These are phyloP conservation scores for Lordiphosa stackelbergi DNA, from an alignment of 1,140 invertebrate species.

Conservation along the genomic window DNA sequence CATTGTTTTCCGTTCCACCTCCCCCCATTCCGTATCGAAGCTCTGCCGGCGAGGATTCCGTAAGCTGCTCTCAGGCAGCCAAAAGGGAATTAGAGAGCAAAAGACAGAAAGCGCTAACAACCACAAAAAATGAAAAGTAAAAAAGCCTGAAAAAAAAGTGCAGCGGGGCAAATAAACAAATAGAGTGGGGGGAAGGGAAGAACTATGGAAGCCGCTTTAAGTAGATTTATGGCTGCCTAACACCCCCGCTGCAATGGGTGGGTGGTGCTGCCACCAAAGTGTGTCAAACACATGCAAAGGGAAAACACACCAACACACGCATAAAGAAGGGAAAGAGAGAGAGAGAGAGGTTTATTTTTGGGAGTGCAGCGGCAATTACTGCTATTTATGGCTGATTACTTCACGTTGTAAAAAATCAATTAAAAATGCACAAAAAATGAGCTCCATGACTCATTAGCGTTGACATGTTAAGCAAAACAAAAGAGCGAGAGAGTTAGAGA, in stretches of 20 bases:
- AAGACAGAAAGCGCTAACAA: slow-evolving; percentile 46
- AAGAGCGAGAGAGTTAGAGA: not conserved
- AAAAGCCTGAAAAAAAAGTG: slow-evolving; percentile 27
- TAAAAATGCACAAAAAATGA: slow-evolving; percentile 59
- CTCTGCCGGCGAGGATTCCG: slow-evolving; percentile 15
- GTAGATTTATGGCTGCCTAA: slow-evolving; percentile 71
- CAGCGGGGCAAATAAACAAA: slow-evolving; percentile 45
- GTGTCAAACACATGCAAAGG: slow-evolving; percentile 65
- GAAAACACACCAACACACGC: slow-evolving; percentile 14
- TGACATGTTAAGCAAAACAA: slow-evolving; percentile 50
- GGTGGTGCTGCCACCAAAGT: slow-evolving; percentile 34
- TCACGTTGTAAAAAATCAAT: slow-evolving; percentile 73
- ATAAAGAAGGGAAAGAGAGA: slow-evolving; percentile 11
- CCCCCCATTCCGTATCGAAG: not conserved
- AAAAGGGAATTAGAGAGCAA: slow-evolving; percentile 33
- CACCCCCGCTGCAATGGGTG: slow-evolving; percentile 2
- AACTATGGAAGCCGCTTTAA: slow-evolving; percentile 68
- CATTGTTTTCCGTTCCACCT: not conserved
- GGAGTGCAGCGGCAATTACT: slow-evolving; percentile 55
- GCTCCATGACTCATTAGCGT: slow-evolving; percentile 62
- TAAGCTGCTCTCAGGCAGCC: slow-evolving; percentile 20
- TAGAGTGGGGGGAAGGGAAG: slow-evolving; percentile 21
- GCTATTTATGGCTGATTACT: slow-evolving; percentile 72
- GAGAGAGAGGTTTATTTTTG: not conserved
- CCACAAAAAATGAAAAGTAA: slow-evolving; percentile 29